Percentiles rank a stretch among this genome's conserved stretches.
Conservation (phyloP, 2,888 invertebrate species). For the Lasioglossum morio region DNA sequence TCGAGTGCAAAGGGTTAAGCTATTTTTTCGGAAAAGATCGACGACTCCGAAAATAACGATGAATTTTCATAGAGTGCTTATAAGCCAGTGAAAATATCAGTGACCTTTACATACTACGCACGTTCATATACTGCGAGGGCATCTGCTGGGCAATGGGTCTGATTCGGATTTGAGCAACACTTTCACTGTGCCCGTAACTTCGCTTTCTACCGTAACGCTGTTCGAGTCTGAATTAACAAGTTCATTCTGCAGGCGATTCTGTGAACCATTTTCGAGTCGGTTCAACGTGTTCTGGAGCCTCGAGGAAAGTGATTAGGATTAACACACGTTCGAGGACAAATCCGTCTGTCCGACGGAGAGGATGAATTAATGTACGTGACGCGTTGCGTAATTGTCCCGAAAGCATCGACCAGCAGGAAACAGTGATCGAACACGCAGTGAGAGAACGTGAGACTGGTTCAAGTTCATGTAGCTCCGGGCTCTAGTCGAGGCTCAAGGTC, state of each 20-base stretch:
- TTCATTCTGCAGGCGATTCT: background rate
- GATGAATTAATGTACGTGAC: background rate
- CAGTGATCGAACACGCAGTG: conserved; percentile 34
- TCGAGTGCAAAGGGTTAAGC: too few species aligned
- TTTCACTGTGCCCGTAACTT: conserved; percentile 34
- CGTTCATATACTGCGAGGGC: background rate
- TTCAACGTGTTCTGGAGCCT: background rate
- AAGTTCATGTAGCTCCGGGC: conserved; percentile 79
- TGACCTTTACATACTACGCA: background rate
- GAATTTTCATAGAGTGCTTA: background rate
- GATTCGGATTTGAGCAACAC: background rate
- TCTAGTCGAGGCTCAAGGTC: conserved; percentile 78
- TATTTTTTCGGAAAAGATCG: background rate
- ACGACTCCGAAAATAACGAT: background rate
- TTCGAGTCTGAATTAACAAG: too few species aligned
- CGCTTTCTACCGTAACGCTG: too few species aligned
- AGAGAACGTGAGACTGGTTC: conserved; percentile 80
- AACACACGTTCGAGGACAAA: background rate
- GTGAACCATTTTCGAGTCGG: background rate
- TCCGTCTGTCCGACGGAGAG: background rate
- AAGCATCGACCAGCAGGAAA: conserved; percentile 13
- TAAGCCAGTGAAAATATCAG: background rate
- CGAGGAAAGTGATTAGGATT: background rate
- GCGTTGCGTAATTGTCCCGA: conserved; percentile 35
- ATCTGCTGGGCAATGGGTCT: conserved; percentile 20